Percentiles rank a stretch among this genome's conserved stretches.
These are phyloP conservation scores for Platycnemis pennipes DNA, from an alignment of 2,888 invertebrate species.

Conservation along the genomic window DNA sequence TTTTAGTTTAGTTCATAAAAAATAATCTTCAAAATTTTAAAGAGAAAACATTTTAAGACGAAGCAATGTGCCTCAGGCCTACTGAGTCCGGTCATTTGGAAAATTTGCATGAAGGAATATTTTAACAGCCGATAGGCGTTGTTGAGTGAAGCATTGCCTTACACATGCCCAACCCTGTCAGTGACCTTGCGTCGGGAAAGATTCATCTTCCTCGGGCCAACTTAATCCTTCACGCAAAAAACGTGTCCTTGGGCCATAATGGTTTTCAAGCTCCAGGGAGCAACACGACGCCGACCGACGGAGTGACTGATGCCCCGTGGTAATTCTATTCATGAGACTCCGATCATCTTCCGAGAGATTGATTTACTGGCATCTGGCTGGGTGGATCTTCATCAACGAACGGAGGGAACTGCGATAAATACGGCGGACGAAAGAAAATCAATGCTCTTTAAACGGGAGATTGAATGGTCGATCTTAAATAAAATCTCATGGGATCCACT, in stretches of 20 bases:
- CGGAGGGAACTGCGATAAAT: not conserved
- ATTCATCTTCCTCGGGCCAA: not conserved
- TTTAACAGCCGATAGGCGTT: no score
- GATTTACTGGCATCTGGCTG: not conserved
- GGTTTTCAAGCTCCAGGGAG: not conserved
- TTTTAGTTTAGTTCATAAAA: no score
- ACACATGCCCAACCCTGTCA: no score
- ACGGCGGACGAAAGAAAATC: not conserved
- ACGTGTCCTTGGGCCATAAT: not conserved
- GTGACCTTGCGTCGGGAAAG: not conserved
- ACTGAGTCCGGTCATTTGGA: no score
- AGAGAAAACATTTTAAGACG: no score
- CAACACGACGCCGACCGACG: not conserved
- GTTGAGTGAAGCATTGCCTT: no score
- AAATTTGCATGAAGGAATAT: no score
- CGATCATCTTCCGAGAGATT: not conserved
- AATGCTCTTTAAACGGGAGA: not conserved
- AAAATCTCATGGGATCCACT: no score
- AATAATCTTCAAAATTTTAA: no score
- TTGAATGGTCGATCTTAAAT: not conserved
- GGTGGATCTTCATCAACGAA: not conserved
- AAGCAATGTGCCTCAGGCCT: no score
- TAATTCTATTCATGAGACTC: not conserved
- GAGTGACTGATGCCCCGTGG: not conserved
- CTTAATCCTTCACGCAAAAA: not conserved